A percentile compares a stretch with the other conserved stretches of the same genome.
Conservation (phyloP, 1,140 invertebrate species). For the Trichoplusia ni region DNA sequence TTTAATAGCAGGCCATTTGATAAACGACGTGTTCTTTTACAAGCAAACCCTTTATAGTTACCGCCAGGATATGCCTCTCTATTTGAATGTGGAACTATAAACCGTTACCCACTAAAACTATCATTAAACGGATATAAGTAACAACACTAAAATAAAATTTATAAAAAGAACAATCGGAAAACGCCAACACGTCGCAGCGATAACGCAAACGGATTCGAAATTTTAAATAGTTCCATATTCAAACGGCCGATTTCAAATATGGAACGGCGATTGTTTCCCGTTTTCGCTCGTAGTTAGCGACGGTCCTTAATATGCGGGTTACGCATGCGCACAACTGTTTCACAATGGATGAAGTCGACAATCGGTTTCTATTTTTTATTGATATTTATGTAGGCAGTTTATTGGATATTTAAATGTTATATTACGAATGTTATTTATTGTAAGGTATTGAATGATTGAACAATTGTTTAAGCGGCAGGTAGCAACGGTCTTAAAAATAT, state of each 20-base stretch:
- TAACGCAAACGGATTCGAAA: conserved; percentile 80
- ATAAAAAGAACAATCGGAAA: conserved; percentile 76
- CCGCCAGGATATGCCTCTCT: conserved; percentile 29
- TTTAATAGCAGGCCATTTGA: conserved; percentile 17
- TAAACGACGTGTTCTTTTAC: conserved; percentile 19
- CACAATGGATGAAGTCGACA: conserved; percentile 70
- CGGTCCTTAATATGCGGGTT: conserved; percentile 77
- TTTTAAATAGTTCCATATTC: conserved; percentile 81
- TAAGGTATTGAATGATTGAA: background rate
- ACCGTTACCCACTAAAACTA: conserved; percentile 31
- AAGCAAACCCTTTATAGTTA: conserved; percentile 6
- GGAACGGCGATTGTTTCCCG: conserved; percentile 76
- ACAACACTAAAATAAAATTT: conserved; percentile 52
- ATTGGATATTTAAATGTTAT: conserved; percentile 20
- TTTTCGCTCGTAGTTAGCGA: conserved; percentile 67
- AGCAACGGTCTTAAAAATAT: background rate
- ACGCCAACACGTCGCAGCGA: conserved; percentile 74
- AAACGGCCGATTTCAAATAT: conserved; percentile 76
- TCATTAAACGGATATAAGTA: conserved; percentile 50
- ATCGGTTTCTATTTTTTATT: conserved; percentile 46
- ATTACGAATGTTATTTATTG: conserved; percentile 10
- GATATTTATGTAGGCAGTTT: conserved; percentile 29
- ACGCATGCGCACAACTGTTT: conserved; percentile 74
- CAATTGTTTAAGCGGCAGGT: conserved; percentile 7
- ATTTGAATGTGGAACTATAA: conserved; percentile 25